Base-by-base conservation (phyloP, 2,888 invertebrate species). In the Thelaira solivaga region DNA sequence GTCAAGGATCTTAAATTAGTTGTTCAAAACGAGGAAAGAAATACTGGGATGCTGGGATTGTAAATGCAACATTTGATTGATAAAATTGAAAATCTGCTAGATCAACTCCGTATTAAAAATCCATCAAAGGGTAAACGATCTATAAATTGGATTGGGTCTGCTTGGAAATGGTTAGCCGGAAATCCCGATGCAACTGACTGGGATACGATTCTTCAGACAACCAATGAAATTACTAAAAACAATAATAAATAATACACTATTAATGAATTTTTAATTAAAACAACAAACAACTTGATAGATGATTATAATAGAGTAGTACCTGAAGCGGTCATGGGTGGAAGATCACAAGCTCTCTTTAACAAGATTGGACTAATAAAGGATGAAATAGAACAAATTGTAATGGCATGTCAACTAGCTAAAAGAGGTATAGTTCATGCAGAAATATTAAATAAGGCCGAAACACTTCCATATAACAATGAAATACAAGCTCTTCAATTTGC, bases 351-450 rank as follows among this genome's bases (percentile, higher is more conserved):
- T 7, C 29, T 61, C n/a, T n/a, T 49, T 6, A 67, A 74, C 34
- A 53, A 41, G 13, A 36, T 68, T 3, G 26, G 47, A 18, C 18
- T 75, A 6, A 29, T 64, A 13, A 72, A 75, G 5, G 74, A 74
- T 36, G 65, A 77, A 36, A 29, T 73, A 16, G 51, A 34, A 11
- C 71, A 74, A 65, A 65, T 75, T 16, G 47, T 75, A 26, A 16
- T 29, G 39, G 74, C 74, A n/a, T 62, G 49, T n/a, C 78, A 75
- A 47, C 31, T 75, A 22, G 68, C 62, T 8, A 45, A 45, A 22
- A 4, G 11, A 11, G 31, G 51, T 18, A 31, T 34, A 53, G 20
- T 53, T 1, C 51, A 53, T 10, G 31, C 51, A 2, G 18, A 29
- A 34, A 16, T 53, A 31, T 6, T 53, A 11, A 53, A 29, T 18